These are phyloP conservation scores for Nomada ferruginata DNA, from an alignment of 2,888 invertebrate species.

Conservation along the genomic window DNA sequence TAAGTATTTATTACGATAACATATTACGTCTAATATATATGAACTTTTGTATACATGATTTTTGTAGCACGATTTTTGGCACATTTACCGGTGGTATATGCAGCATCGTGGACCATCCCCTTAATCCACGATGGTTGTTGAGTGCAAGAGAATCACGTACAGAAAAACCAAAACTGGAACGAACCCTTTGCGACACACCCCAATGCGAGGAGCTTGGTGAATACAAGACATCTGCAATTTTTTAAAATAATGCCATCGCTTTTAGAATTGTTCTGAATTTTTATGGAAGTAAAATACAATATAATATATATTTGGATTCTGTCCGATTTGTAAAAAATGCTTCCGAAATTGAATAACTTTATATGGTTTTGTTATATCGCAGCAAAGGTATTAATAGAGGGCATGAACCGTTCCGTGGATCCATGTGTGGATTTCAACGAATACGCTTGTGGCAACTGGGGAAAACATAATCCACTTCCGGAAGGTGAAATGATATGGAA, in stretches of 20 bases:
- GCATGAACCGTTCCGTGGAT: conserved; percentile 66
- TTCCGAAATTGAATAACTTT: background rate
- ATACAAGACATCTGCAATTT: background rate
- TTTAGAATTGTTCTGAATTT: no score
- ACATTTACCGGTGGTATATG: background rate
- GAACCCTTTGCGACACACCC: conserved; percentile 12
- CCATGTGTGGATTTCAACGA: conserved; percentile 74
- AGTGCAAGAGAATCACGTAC: background rate
- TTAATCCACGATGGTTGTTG: conserved; percentile 10
- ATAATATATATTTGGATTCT: background rate
- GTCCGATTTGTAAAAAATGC: no score
- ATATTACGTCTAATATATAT: background rate
- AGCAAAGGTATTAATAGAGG: conserved; percentile 39
- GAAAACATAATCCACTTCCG: conserved; percentile 63
- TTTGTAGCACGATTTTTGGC: background rate
- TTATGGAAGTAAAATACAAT: background rate
- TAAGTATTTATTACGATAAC: conserved; percentile 7
- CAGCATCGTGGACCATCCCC: background rate
- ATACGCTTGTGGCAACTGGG: conserved; percentile 71
- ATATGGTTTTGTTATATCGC: background rate
- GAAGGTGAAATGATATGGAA: conserved; percentile 61
- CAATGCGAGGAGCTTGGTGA: conserved; percentile 39
- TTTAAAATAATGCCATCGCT: background rate
- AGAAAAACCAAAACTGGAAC: background rate
- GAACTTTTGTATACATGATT: no score